Base-by-base conservation (phyloP, 2,888 invertebrate species). In the Plebejus anna region DNA sequence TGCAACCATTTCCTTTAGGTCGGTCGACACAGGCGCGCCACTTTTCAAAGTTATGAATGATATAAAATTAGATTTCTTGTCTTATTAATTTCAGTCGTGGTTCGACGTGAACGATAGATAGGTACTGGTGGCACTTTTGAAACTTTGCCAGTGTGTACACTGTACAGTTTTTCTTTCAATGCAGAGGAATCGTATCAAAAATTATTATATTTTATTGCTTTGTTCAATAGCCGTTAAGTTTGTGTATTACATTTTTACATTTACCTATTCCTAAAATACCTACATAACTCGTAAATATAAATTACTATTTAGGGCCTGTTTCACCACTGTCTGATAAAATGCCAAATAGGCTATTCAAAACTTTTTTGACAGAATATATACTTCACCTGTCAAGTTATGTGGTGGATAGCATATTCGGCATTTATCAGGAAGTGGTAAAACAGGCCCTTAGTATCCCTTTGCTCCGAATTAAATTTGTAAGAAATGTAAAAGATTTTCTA, bases 1-100 rank as follows among this genome's bases (percentile, higher is more conserved):
- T 83, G 81, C 84, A 81, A 77, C 83, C 82, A 79, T 79, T 80
- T 83, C 81, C 81, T 80, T 76, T 76, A 66, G 77, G 76, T 76
- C 77, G 47, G 59, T 42, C 47, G 61, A 75, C 42, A 75, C 75
- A 75, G 22, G 59, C 61, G 51, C 72, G 77, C 28, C 70, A 77
- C 70, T 51, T 76, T 76, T 72, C 76, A 75, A 76, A 77, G 75
- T 72, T 79, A 70, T 78, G 76, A 78, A 77, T 76, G 75, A 75
- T 66, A 66, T 75, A 75, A 73, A 72, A 73, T 51, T 73, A 32
- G 73, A 51, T 73, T 51, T 55, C 73, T 73, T 73, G 73, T 32
- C 73, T 73, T 73, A 73, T 73, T 73, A 38, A 55, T 51, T 73
- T 73, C 55, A 51, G 13, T 55, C 13, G 32, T 28, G 61, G 28